A percentile compares a stretch with the other conserved stretches of the same genome.
These are phyloP conservation scores for Gymnopithys bicolor DNA, from an alignment of 2,797 vertebrate species.

Conservation along the genomic window DNA sequence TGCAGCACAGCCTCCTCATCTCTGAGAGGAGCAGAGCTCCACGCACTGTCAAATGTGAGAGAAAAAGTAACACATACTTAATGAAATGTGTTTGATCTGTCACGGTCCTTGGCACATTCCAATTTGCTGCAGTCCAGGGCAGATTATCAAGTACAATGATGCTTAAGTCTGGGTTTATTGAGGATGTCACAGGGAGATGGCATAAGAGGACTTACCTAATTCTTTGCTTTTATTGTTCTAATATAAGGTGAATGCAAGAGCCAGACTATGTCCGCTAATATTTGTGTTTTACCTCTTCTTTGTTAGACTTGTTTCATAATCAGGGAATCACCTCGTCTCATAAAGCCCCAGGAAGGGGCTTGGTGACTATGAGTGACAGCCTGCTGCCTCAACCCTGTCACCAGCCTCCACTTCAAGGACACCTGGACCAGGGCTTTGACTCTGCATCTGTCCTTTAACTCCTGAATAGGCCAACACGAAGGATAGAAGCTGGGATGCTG, in stretches of 20 bases:
- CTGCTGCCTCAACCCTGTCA: neutral
- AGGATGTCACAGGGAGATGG: neutral
- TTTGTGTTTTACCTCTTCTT: neutral
- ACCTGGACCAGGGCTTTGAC: neutral
- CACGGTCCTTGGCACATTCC: conserved; percentile 29
- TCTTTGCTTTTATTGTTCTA: neutral
- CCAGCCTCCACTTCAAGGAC: neutral
- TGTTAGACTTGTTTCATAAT: neutral
- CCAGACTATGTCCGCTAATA: neutral
- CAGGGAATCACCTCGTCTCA: neutral
- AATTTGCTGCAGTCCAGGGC: conserved; percentile 48
- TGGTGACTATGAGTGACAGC: neutral
- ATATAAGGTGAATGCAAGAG: neutral
- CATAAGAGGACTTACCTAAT: neutral
- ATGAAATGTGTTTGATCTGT: conserved; percentile 59
- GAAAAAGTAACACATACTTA: conserved; percentile 33
- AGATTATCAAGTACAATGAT: neutral
- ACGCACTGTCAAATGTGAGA: conserved; percentile 19
- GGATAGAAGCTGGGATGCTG: neutral
- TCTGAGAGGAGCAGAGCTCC: conserved; percentile 52
- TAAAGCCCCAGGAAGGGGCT: neutral
- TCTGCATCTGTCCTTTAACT: neutral
- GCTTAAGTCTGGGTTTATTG: neutral
- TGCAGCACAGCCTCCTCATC: conserved; percentile 40
- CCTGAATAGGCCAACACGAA: neutral